A percentile compares a stretch with the other conserved stretches of the same genome.
phyloP scores from a whole-genome alignment of 2,113 vertebrate species.

The Cinclus mexicanus region DNA sequence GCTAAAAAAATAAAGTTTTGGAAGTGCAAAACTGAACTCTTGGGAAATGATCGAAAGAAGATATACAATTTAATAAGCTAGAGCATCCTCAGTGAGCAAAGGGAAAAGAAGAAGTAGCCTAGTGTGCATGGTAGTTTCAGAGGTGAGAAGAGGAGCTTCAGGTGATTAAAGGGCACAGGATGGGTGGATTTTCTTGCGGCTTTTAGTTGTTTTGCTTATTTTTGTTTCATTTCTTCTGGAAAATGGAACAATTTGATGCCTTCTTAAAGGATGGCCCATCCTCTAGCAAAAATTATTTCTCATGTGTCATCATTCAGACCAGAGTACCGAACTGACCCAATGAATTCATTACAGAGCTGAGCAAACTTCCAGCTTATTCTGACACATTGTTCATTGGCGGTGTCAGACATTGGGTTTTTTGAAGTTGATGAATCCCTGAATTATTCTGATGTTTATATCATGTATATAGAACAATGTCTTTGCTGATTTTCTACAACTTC shows the following conservation, averaged over 20 bases:
- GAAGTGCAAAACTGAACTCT: neutral
- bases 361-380: neutral
- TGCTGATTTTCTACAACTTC: slow-evolving; percentile 16
- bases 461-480: neutral
- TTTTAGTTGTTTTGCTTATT: neutral
- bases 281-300: neutral
- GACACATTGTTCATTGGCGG: neutral
- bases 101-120: neutral
- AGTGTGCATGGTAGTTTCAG: neutral
- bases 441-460: neutral
- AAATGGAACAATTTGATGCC: neutral
- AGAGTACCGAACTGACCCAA: neutral
- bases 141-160: neutral
- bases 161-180: neutral
- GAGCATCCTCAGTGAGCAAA: neutral
- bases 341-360: neutral
- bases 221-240: neutral
- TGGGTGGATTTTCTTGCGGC: neutral
- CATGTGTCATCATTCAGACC: neutral
- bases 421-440: neutral
- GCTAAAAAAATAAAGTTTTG: neutral
- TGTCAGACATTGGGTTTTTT: neutral
- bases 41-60: neutral
- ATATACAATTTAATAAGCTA: neutral
- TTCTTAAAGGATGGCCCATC: neutral